Percentiles rank a stretch among this genome's conserved stretches.
Evolutionary conservation across 2,888 invertebrate genomes (phyloP).

Genomic region (Teleiodes luculella): DNA sequence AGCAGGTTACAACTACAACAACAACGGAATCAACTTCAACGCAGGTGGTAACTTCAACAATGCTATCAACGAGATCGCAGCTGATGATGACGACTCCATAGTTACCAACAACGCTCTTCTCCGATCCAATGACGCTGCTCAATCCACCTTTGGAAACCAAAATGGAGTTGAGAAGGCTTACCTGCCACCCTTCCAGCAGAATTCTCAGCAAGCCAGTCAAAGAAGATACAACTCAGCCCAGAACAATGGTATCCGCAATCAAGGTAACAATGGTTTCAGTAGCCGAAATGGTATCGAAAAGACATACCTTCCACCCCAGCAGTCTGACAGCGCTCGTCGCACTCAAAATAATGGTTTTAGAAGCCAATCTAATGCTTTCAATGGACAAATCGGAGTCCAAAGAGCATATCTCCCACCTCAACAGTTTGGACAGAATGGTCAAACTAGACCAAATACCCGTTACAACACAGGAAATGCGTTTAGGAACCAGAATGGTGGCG

Average conservation of each 20-base stretch:
- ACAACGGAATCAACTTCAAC: conserved; percentile 14
- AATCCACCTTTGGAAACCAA: conserved; percentile 9
- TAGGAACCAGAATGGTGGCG: conserved; percentile 1
- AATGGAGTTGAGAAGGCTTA: conserved; percentile 40
- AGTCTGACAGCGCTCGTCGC: not conserved
- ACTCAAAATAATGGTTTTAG: conserved; percentile 4
- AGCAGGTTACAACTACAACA: conserved; percentile 26
- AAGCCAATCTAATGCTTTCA: too few species aligned
- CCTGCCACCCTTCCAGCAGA: conserved; percentile 39
- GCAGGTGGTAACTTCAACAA: conserved; percentile 1
- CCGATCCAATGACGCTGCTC: conserved; percentile 16
- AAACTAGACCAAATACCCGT: too few species aligned
- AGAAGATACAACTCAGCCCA: not conserved
- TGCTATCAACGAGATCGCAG: conserved; percentile 12
- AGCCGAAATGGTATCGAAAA: conserved; percentile 5
- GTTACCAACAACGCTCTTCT: conserved; percentile 46
- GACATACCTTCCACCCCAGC: not conserved
- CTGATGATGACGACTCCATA: conserved; percentile 43
- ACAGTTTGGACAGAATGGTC: too few species aligned
- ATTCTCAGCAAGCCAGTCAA: not conserved
- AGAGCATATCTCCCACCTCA: too few species aligned
- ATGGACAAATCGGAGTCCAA: too few species aligned
- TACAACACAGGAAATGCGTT: too few species aligned
- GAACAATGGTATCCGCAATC: conserved; percentile 2
- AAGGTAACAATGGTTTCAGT: not conserved